A percentile compares a stretch with the other conserved stretches of the same genome.
phyloP scores from a whole-genome alignment of 2,797 vertebrate species.

The Oophaga sylvatica region DNA sequence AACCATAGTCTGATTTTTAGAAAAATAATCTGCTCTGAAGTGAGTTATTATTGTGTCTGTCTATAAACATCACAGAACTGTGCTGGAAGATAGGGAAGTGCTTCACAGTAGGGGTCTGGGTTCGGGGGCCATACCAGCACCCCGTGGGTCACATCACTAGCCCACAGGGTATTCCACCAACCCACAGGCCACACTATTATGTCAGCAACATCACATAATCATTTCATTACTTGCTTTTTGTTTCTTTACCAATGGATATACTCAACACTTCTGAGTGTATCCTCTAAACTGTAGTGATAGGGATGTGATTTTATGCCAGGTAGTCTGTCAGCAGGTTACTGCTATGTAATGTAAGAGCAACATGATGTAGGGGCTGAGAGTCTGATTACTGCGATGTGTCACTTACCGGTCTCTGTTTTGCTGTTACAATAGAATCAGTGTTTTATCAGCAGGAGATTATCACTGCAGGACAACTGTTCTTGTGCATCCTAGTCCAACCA shows the following conservation, averaged over 20 bases:
- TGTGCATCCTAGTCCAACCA: no score
- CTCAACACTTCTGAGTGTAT: no score
- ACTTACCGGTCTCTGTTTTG: no score
- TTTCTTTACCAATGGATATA: neutral
- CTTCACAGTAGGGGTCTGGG: constrained; percentile 1
- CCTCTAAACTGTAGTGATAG: neutral
- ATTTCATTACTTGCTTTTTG: neutral
- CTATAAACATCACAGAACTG: constrained; percentile 4
- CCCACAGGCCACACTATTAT: neutral
- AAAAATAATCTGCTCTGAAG: constrained; percentile 27
- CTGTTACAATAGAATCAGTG: no score
- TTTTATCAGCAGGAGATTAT: no score
- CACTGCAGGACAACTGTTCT: no score
- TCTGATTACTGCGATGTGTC: no score
- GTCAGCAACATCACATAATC: neutral
- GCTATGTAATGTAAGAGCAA: no score
- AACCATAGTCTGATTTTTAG: constrained; percentile 23
- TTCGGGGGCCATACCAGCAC: neutral
- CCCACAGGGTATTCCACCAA: no score
- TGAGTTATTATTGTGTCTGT: neutral
- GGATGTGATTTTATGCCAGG: neutral
- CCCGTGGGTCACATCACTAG: neutral
- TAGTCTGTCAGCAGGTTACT: no score
- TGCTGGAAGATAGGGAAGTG: neutral
- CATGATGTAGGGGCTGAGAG: no score